Evolutionary conservation across 1,140 invertebrate species (phyloP), one percentile per base, ranked within the genome.

Genomic region (Aphelenchoides besseyi): DNA sequence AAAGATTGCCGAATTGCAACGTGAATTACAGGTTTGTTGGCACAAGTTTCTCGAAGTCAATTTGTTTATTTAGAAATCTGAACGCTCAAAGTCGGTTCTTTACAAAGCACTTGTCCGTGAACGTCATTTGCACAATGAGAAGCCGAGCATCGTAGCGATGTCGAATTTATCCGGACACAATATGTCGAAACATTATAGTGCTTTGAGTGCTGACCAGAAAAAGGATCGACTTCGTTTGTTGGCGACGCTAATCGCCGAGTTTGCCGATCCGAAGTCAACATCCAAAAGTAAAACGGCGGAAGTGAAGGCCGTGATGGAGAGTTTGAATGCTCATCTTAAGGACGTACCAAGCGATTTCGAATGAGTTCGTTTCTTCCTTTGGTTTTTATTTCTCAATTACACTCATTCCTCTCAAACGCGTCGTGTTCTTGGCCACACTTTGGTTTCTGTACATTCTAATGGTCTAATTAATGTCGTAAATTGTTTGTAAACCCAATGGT

Each of bases 101-200:
- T 66, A 66, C 36, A 66, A 66, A n/a, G 63, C 63, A 23, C 32
- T 66, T 12, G 32, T 66, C 23, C 63, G 63, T 29, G 63, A 66
- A 37, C 63, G 63, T 28, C 30, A 35, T 53, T 29, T 66, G 32
- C 16, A 66, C 30, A 37, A 37, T n/a, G 63, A 66, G 12, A 66
- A 66, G 36, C 63, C 63, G 3, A 26, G n/a, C 12, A 37, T 66
- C 1, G 36, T 35, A 28, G 16, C 63, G 9, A 37, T 12, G 26
- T 16, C 63, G 12, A n/a, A 26, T 12, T 33, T 33, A 53, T 32
- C 63, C n/a, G 63, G 63, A 16, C 63, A 66, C 30, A 66, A 66
- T 32, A 18, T 66, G 9, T 16, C 32, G 28, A 66, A 66, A 35
- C 36, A 26, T 0, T 66, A 36, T 3, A 41, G 36, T 2, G 36